phyloP scores from a whole-genome alignment of 2,113 vertebrate genomes.

The Benitochromis conjunctus region DNA sequence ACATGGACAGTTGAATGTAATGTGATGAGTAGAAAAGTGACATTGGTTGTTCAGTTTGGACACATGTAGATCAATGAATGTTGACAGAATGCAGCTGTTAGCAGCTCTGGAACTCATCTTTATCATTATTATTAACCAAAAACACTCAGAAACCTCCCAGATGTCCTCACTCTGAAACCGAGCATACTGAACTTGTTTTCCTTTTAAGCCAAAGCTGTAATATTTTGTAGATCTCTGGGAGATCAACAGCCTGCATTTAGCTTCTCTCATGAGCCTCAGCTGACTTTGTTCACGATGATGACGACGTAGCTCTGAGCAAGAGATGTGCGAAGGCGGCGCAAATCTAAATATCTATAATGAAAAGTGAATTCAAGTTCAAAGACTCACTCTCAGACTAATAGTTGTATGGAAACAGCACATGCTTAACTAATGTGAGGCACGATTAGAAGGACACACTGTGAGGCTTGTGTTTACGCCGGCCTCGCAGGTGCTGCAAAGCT shows the following conservation, averaged over 20 bases:
- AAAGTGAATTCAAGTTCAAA: not conserved
- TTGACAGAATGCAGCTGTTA: not conserved
- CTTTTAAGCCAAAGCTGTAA: not conserved
- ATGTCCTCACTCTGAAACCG: not conserved
- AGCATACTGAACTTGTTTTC: not conserved
- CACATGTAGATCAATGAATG: not conserved
- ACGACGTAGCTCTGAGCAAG: not conserved
- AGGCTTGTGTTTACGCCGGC: not conserved
- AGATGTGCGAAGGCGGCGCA: not conserved
- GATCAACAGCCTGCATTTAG: conserved; percentile 16
- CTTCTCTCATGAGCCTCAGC: conserved; percentile 33
- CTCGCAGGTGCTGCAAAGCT: not conserved
- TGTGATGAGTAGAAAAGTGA: not conserved
- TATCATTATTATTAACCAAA: not conserved
- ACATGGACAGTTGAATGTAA: not conserved
- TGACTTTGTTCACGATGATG: conserved; percentile 27
- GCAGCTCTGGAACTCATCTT: not conserved
- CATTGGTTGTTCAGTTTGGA: not conserved
- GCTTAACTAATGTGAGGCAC: not conserved
- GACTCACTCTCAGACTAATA: not conserved
- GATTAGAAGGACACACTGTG: not conserved
- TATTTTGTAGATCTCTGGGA: not conserved
- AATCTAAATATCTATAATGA: not conserved
- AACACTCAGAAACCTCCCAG: not conserved
- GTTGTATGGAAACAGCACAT: not conserved